Evolutionary conservation across 64 coral and sea anemone genomes (phyloP).

Genomic region (Hydrozoanthus tunicans): DNA sequence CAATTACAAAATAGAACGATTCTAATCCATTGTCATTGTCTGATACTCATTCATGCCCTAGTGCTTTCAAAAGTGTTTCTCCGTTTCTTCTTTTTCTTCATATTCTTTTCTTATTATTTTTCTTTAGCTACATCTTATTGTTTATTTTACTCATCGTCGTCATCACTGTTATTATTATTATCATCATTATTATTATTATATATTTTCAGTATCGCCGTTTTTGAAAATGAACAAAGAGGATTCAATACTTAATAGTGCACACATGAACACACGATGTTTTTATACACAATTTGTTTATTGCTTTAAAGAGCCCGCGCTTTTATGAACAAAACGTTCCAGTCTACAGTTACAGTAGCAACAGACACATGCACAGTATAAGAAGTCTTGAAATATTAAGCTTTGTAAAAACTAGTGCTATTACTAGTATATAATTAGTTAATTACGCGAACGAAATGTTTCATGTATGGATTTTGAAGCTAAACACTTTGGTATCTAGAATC

Average conservation of each 20-base stretch:
- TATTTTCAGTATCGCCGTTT: background rate
- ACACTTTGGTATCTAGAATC: background rate
- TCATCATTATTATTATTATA: too few relatives aligned
- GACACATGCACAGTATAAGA: background rate
- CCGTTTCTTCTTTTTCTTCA: too few relatives aligned
- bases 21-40: too few relatives aligned
- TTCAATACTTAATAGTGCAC: background rate
- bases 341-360: background rate
- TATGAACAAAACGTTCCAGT: background rate
- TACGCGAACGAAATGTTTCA: conserved; percentile 19
- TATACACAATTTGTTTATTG: background rate
- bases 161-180: too few relatives aligned
- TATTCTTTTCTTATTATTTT: too few relatives aligned
- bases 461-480: conserved; percentile 31
- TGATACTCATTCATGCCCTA: too few relatives aligned
- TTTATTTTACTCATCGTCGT: too few relatives aligned
- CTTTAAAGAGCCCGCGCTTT: background rate
- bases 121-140: too few relatives aligned
- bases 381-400: background rate
- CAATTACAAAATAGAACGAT: too few relatives aligned
- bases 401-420: background rate
- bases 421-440: background rate
- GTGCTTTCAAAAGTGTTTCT: too few relatives aligned
- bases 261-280: background rate
- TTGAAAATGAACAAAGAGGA: background rate